These are phyloP conservation scores for Macrophya annulata DNA, from an alignment of 2,888 invertebrate genomes.

Conservation along the genomic window DNA sequence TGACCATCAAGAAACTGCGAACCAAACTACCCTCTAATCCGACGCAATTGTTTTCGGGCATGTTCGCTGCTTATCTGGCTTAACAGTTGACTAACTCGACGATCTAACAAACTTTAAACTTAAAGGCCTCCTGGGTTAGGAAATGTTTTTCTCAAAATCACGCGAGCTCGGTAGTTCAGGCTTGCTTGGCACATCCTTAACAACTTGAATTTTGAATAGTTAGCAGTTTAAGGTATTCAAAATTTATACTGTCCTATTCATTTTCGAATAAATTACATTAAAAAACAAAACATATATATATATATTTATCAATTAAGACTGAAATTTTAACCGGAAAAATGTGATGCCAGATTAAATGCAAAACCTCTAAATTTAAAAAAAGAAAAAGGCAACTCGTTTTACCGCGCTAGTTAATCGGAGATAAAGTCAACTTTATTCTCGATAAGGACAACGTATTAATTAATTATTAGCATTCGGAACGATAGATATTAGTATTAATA, in stretches of 20 bases:
- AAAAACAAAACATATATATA: too few species aligned
- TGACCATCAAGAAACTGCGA: conserved; percentile 63
- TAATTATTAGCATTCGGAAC: not conserved
- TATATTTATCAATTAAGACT: too few species aligned
- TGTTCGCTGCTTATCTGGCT: conserved; percentile 78
- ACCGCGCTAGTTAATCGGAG: not conserved
- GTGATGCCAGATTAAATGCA: not conserved
- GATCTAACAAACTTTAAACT: conserved; percentile 75
- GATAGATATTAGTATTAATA: conserved; percentile 19
- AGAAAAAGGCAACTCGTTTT: not conserved
- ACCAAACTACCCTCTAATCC: conserved; percentile 66
- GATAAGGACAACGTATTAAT: conserved; percentile 6
- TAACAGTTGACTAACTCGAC: conserved; percentile 78
- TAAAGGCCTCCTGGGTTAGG: conserved; percentile 56
- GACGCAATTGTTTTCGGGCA: conserved; percentile 76
- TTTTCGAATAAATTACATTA: too few species aligned
- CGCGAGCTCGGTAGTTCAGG: conserved; percentile 19
- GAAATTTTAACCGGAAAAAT: not conserved
- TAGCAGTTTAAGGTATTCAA: not conserved
- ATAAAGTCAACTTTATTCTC: not conserved
- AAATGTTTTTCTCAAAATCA: conserved; percentile 50
- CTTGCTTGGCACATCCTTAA: conserved; percentile 32
- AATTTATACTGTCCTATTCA: not conserved
- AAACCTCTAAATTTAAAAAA: not conserved
- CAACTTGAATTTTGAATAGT: conserved; percentile 14